Base-by-base conservation (phyloP, 2,888 invertebrate genomes). In the Tetranychus piercei region DNA sequence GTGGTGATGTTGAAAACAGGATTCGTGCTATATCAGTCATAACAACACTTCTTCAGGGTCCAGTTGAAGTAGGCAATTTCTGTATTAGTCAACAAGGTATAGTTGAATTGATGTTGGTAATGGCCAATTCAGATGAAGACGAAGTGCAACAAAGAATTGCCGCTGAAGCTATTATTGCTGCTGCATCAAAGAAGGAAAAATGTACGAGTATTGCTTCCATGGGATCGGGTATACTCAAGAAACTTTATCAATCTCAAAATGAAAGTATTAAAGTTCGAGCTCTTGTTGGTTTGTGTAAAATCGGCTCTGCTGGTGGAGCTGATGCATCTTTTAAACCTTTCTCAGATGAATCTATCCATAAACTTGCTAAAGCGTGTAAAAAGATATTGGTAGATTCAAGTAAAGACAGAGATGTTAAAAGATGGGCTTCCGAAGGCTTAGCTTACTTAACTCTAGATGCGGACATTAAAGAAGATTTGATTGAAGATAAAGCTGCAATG, bases 371-470 rank as follows among this genome's bases (percentile, higher is more conserved):
- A 23, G 76, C 76, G 6, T 76, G 76, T 66, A 64, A 71, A 44
- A 69, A 76, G 44, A 95, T 95, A 82, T 83, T 96, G 72, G 86
- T 92, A 0, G 93, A 93, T 82, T 90, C 92, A 0, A 86, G 88
- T 8, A 92, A 92, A 81, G 90, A 95, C 80, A 87, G 88, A 78
- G 94, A 94, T 80, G 88, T 94, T 81, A 86, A 92, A 72, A 90
- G 92, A 80, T 97, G 96, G 95, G 94, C 96, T 0, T 91, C 93
- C 8, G 96, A 97, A 85, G 96, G 96, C 1, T 85, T 99, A 6
- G 94, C 96, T 0, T 99, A 96, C 81, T 85, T 99, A 7, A 94
- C 96, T 0, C 85, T 99, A 75, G 97, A 99, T 85, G 99, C 95
- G 11, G 97, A 99, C 83, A 94, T 99, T 0, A 99, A 99, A 82